Conservation (phyloP, 2,888 invertebrate species). For the Tetranychus piercei region DNA sequence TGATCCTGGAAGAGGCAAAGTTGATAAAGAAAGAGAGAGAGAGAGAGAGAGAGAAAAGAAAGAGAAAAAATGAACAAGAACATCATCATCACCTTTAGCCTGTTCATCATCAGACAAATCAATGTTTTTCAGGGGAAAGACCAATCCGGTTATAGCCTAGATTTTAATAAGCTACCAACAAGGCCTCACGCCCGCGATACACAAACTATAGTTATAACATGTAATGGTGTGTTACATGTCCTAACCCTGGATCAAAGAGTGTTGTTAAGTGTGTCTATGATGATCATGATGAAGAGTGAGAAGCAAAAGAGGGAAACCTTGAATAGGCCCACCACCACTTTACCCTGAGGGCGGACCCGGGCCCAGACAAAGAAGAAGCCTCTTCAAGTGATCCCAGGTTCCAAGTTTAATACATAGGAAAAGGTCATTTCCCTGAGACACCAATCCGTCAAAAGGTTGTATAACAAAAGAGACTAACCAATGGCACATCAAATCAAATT, state of each 20-base stretch:
- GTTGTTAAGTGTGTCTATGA: neutral
- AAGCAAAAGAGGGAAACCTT: neutral
- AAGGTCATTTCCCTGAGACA: slow-evolving; percentile 1
- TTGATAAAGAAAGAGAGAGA: neutral
- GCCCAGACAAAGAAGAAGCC: neutral
- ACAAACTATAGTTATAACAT: neutral
- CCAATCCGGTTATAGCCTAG: neutral
- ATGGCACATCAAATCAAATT: neutral
- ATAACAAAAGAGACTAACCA: neutral
- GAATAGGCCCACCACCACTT: neutral
- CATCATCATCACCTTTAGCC: neutral
- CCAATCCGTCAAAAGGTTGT: neutral
- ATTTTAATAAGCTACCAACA: slow-evolving; percentile 1
- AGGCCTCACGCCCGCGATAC: neutral
- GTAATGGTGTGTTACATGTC: neutral
- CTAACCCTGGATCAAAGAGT: neutral
- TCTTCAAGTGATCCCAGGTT: neutral
- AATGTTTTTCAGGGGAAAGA: neutral
- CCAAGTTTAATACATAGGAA: neutral
- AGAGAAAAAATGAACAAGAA: neutral
- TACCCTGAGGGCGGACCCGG: neutral
- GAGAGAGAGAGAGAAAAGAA: neutral
- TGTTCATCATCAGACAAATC: neutral
- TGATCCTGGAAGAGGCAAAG: neutral
- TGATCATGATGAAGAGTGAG: neutral